Percentiles rank a stretch among this genome's conserved stretches.
phyloP scores from a whole-genome alignment of 2,113 vertebrate genomes.

The Vulpes lagopus region DNA sequence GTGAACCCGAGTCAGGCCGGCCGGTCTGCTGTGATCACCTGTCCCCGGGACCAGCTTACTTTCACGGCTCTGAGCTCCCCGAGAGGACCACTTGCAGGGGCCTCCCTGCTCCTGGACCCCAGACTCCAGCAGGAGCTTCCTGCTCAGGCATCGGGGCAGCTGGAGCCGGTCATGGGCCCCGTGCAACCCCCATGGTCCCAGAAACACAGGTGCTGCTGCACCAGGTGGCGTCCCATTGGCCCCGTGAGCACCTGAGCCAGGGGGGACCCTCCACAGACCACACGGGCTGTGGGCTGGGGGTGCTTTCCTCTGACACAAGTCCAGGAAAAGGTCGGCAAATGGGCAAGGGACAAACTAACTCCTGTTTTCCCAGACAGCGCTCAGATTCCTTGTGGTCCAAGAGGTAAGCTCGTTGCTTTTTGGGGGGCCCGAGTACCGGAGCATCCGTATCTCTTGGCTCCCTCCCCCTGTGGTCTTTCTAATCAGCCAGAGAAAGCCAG shows the following conservation, averaged over 20 bases:
- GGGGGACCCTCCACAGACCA: fast-evolving
- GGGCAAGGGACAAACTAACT: background rate
- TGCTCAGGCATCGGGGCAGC: background rate
- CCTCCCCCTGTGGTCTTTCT: background rate
- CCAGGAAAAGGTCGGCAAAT: background rate
- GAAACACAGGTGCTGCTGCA: background rate
- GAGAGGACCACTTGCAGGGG: fast-evolving
- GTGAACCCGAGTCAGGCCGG: background rate
- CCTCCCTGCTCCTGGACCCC: too few relatives aligned
- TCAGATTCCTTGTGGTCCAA: fast-evolving
- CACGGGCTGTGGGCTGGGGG: background rate
- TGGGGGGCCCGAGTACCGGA: background rate
- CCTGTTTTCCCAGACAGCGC: background rate
- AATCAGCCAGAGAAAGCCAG: background rate
- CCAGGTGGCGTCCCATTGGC: fast-evolving
- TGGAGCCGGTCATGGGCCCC: fast-evolving
- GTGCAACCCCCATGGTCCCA: background rate
- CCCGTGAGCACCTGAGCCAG: fast-evolving
- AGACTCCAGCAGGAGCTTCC: background rate
- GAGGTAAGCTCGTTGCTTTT: fast-evolving
- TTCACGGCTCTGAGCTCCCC: background rate
- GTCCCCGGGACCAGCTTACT: background rate
- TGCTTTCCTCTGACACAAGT: background rate
- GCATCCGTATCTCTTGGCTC: background rate
- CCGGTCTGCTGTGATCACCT: background rate